These are phyloP conservation scores for Valencia hispanica DNA, from an alignment of 2,797 vertebrate genomes.

Conservation along the genomic window DNA sequence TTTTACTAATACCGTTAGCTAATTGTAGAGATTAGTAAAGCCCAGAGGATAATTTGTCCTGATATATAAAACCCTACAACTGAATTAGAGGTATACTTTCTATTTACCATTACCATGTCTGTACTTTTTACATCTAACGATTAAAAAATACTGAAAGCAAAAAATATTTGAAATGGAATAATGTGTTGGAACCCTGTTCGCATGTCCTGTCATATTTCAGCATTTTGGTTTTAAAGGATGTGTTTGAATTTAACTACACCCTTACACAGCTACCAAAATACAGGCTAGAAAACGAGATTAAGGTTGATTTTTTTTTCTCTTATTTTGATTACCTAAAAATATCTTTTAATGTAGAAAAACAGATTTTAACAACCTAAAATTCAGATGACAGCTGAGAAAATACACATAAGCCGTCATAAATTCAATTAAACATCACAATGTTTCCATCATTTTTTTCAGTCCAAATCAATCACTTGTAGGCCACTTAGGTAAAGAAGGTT, in stretches of 20 bases:
- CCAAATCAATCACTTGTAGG: slow-evolving; percentile 61
- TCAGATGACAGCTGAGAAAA: slow-evolving; percentile 14
- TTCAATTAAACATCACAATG: neutral
- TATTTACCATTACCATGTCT: neutral
- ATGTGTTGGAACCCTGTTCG: neutral
- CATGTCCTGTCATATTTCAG: neutral
- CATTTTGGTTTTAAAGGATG: neutral
- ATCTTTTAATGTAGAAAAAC: neutral
- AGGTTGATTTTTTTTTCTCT: neutral
- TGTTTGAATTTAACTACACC: neutral
- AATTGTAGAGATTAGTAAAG: neutral
- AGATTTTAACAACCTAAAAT: slow-evolving; percentile 5
- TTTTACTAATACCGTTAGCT: neutral
- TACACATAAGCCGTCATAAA: slow-evolving; percentile 1
- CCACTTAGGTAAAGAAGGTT: slow-evolving; percentile 77
- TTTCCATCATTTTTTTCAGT: slow-evolving; percentile 37
- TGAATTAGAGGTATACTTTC: neutral
- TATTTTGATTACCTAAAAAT: slow-evolving; percentile 3
- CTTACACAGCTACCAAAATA: neutral
- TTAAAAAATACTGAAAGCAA: neutral
- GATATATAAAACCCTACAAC: neutral
- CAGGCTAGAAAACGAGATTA: neutral
- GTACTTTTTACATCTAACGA: neutral
- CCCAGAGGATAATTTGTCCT: neutral
- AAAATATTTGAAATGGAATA: neutral